These are phyloP conservation scores for Pachyseris speciosa DNA, from an alignment of 64 coral and sea anemone genomes.

Conservation along the genomic window DNA sequence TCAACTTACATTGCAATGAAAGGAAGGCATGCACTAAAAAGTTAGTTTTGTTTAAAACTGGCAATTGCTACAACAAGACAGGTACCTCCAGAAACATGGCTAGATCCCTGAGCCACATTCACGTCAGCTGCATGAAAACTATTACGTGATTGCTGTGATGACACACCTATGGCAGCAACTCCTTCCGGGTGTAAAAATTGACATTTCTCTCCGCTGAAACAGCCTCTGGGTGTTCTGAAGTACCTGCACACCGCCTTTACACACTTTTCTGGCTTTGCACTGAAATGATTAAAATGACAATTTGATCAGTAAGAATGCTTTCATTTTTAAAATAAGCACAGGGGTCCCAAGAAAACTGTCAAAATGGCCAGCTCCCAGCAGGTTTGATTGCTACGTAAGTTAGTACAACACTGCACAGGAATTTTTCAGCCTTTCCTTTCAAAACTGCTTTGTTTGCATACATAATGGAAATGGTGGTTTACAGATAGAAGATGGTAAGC, in stretches of 20 bases:
- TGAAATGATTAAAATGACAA: not conserved
- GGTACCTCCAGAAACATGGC: not conserved
- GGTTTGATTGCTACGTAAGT: too few species aligned
- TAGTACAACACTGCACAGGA: too few species aligned
- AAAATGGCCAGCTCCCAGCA: too few species aligned
- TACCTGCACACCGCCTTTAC: conserved; percentile 29
- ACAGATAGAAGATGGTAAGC: too few species aligned
- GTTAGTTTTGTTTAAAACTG: too few species aligned
- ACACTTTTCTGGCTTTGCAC: not conserved
- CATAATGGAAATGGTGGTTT: too few species aligned
- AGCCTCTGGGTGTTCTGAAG: conserved; percentile 22
- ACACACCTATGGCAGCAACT: not conserved
- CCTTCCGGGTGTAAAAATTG: conserved; percentile 43
- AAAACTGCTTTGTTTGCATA: too few species aligned
- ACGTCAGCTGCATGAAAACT: not conserved
- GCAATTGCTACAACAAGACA: not conserved
- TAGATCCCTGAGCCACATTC: not conserved
- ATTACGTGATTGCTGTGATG: not conserved
- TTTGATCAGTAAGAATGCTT: not conserved
- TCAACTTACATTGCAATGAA: too few species aligned
- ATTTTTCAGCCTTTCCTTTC: too few species aligned
- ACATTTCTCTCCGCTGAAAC: conserved; percentile 52
- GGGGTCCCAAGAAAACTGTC: too few species aligned
- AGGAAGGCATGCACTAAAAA: not conserved
- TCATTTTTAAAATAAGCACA: too few species aligned